Conservation (phyloP, 2,113 vertebrate species). For the Toxostoma redivivum region DNA sequence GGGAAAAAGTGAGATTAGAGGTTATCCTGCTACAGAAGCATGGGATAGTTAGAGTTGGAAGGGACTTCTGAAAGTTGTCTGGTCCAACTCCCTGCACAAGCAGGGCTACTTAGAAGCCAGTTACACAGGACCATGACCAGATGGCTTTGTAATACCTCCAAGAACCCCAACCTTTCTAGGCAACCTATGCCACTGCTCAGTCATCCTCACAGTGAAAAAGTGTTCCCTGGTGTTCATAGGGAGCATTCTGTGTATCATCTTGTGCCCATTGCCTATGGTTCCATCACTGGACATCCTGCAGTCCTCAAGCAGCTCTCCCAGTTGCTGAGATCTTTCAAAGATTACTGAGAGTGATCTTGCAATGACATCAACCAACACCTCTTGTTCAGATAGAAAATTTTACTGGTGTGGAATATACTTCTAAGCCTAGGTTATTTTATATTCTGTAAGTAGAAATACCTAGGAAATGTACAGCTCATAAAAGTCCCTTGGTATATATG, state of each 20-base stretch:
- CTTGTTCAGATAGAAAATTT: background rate
- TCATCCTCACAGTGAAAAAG: background rate
- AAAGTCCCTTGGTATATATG: background rate
- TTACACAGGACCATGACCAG: background rate
- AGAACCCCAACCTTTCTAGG: background rate
- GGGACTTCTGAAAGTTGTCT: background rate
- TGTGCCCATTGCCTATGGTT: background rate
- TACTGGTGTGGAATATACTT: background rate
- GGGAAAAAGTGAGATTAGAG: background rate
- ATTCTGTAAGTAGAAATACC: background rate
- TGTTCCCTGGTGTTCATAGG: background rate
- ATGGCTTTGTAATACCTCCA: background rate
- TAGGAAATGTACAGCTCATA: background rate
- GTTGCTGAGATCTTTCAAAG: background rate
- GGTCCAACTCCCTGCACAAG: background rate
- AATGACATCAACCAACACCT: background rate
- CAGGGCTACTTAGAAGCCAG: background rate
- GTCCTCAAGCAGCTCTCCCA: background rate
- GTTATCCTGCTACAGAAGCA: background rate
- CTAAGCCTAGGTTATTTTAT: background rate
- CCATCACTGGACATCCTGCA: background rate
- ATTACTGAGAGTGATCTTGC: background rate
- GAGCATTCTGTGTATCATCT: background rate
- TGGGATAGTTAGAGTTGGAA: background rate
- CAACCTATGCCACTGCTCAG: fast-evolving